Conservation (phyloP, 2,113 vertebrate species). For the Cathartes aura region DNA sequence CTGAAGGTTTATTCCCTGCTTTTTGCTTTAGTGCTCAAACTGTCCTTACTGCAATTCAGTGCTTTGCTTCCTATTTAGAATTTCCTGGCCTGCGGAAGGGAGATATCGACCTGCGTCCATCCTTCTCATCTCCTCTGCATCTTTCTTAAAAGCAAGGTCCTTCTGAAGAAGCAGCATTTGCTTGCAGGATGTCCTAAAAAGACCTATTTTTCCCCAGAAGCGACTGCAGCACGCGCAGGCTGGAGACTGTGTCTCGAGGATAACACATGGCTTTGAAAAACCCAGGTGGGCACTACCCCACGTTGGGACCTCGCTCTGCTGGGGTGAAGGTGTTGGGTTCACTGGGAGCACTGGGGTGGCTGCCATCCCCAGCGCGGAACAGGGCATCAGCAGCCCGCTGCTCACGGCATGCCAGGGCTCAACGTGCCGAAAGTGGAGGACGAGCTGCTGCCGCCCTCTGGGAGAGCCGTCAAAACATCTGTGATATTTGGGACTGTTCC, state of each 20-base stretch:
- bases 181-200: neutral
- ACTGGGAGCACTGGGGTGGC: neutral
- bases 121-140: neutral
- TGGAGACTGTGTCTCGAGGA: neutral
- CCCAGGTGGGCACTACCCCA: neutral
- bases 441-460: conserved; percentile 50
- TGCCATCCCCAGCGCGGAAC: neutral
- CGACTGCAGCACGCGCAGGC: rapidly evolving
- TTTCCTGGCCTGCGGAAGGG: neutral
- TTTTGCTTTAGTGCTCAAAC: neutral
- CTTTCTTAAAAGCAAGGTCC: neutral
- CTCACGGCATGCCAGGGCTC: neutral
- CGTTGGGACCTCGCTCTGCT: rapidly evolving
- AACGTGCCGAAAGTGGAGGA: conserved; percentile 16
- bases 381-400: neutral
- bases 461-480: conserved; percentile 69
- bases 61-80: neutral
- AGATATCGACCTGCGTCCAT: neutral
- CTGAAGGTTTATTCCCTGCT: neutral
- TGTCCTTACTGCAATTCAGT: neutral
- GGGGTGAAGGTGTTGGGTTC: neutral
- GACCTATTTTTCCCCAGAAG: rapidly evolving
- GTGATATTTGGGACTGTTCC: conserved; percentile 68
- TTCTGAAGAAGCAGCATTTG: neutral
- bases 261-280: neutral